Base-by-base conservation (phyloP, 2,113 vertebrate genomes). In the Laticauda colubrina region DNA sequence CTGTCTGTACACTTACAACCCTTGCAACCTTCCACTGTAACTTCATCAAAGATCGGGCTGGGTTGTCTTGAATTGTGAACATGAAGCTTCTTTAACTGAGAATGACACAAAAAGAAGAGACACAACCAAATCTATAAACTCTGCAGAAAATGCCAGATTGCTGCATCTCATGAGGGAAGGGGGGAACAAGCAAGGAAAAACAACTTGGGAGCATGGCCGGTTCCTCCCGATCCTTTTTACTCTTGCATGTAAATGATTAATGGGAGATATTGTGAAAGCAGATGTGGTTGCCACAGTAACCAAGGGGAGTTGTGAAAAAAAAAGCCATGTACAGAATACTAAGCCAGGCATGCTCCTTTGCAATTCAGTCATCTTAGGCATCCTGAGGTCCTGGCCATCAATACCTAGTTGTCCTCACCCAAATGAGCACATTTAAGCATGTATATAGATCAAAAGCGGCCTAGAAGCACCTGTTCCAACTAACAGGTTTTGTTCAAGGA, bases 201-300 rank as follows among this genome's bases (percentile, higher is more conserved):
- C 2, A 90, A 90, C 89, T 92, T 87, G 53, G 0, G 5, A 90
- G 87, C 87, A 43, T 29, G 87, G 87, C 87, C 61, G 43, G 15
- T 53, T 93, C 91, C 91, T 96, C 89, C 92, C 87, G 85, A 93
- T 21, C 15, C 39, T 81, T 21, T 2, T 87, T 26, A 69, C 69
- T 48, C 69, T 29, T 12, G 51, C 24, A 69, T 96, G 95, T 97
- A 90, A 97, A 96, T 95, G 96, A 97, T 96, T 96, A 94, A 96
- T 94, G 95, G 94, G 89, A 90, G 96, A 93, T 95, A 51, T 85
- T 91, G 95, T 96, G 94, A 88, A 92, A 94, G 95, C 95, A 96
- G 96, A 95, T 95, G 96, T 54, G 18, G 96, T 96, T 94, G 87
- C 96, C 95, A 96, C 94, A 96, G 96, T 93, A 94, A 96, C 97